A percentile compares a stretch with the other conserved stretches of the same genome.
These are phyloP conservation scores for Meteorus colon DNA, from an alignment of 2,888 invertebrate genomes.

Conservation along the genomic window DNA sequence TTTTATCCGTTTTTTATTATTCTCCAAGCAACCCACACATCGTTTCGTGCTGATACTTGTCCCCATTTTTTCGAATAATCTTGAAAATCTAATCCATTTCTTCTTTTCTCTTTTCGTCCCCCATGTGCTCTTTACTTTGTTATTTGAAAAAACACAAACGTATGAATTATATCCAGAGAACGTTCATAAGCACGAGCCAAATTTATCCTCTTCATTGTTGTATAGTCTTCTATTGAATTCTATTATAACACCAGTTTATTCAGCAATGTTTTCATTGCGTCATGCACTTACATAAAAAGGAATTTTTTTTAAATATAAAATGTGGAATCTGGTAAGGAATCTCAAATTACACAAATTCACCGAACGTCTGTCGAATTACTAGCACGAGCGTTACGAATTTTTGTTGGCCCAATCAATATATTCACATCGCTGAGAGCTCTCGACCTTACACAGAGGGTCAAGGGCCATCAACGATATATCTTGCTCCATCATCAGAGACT, in stretches of 20 bases:
- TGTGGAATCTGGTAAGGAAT: not conserved
- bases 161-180: slow-evolving; percentile 10
- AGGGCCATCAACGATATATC: slow-evolving; percentile 48
- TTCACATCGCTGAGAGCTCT: slow-evolving; percentile 43
- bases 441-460: slow-evolving; percentile 51
- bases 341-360: not conserved
- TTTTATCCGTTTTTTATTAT: slow-evolving; percentile 26
- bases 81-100: not conserved
- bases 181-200: not conserved
- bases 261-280: slow-evolving; percentile 40
- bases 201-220: not conserved
- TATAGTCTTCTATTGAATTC: slow-evolving; percentile 36
- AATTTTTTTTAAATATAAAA: not conserved
- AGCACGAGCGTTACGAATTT: slow-evolving; percentile 5
- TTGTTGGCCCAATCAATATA: slow-evolving; percentile 48
- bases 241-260: slow-evolving; percentile 49
- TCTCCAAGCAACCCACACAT: not conserved
- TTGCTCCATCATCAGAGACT: slow-evolving; percentile 23
- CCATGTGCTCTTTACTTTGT: not conserved
- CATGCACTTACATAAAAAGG: slow-evolving; percentile 25
- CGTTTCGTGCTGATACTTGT: not conserved
- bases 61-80: not conserved
- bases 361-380: not conserved
- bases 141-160: not conserved
- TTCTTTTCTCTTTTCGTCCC: not conserved